A percentile compares a stretch with the other conserved stretches of the same genome.
phyloP scores from a whole-genome alignment of 2,797 vertebrate genomes.

The Synanceia verrucosa region DNA sequence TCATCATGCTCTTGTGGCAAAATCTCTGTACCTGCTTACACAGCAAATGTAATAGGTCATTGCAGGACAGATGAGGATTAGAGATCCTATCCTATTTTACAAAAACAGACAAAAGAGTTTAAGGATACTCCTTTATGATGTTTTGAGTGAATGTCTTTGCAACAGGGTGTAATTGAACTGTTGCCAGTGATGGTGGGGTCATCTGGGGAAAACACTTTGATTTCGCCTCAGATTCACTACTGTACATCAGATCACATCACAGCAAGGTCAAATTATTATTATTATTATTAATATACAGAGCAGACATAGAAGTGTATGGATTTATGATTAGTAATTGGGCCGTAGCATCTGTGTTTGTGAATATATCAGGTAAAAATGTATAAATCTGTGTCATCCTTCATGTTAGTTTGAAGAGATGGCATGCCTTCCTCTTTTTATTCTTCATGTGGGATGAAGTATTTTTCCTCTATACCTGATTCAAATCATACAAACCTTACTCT shows the following conservation, averaged over 20 bases:
- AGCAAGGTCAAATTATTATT: slow-evolving; percentile 15
- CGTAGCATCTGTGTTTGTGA: not conserved
- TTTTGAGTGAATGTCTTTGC: slow-evolving; percentile 23
- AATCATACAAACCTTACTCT: too few relatives aligned
- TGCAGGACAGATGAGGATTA: slow-evolving; percentile 6
- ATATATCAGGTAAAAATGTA: not conserved
- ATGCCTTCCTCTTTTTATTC: not conserved
- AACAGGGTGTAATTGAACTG: not conserved
- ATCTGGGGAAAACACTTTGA: slow-evolving; percentile 6
- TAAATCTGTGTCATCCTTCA: not conserved
- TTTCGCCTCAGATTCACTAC: too few relatives aligned
- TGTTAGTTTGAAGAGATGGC: not conserved
- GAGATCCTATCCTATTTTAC: slow-evolving; percentile 21
- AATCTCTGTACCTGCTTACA: slow-evolving; percentile 45
- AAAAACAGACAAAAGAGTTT: not conserved
- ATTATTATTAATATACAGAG: not conserved
- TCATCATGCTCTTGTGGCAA: slow-evolving; percentile 15
- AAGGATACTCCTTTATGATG: not conserved
- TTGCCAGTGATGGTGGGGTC: not conserved
- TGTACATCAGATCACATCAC: too few relatives aligned
- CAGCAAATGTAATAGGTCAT: slow-evolving; percentile 38
- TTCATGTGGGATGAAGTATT: too few relatives aligned
- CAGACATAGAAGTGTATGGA: not conserved
- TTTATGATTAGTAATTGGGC: not conserved
- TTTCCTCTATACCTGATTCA: too few relatives aligned